Conservation (phyloP, 30 jellyfish, hydroid and myxozoan species). For the Catostylus mosaicus region DNA sequence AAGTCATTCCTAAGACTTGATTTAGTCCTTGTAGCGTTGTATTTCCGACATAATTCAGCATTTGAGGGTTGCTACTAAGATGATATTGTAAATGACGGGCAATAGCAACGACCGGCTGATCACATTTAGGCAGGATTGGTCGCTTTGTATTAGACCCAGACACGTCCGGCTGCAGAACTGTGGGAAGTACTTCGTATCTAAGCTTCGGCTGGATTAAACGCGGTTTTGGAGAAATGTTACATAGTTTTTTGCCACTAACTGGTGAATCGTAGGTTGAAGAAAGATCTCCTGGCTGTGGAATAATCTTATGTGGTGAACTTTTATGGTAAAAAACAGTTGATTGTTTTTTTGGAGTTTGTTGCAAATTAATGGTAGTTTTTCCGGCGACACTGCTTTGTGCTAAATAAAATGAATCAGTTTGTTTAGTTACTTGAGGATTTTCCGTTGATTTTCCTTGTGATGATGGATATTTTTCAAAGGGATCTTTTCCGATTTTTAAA, state of each 20-base stretch:
- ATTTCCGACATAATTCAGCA: conserved; percentile 55
- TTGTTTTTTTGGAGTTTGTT: not conserved
- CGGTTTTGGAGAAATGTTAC: conserved; percentile 7
- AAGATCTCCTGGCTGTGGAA: conserved; percentile 37
- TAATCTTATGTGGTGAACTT: conserved; percentile 37
- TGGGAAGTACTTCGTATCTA: conserved; percentile 39
- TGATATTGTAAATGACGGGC: conserved; percentile 60
- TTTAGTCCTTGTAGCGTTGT: conserved; percentile 53
- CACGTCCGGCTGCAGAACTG: conserved; percentile 47
- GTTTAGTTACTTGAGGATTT: not conserved
- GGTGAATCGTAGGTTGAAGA: not conserved
- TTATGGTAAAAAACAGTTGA: not conserved
- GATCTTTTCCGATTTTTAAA: conserved; percentile 20
- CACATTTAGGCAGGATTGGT: conserved; percentile 45
- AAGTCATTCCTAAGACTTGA: conserved; percentile 29
- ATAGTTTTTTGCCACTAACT: not conserved
- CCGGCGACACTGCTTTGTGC: not conserved
- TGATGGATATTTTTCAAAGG: not conserved
- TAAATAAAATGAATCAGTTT: not conserved
- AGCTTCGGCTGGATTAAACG: conserved; percentile 52
- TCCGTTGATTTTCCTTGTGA: not conserved
- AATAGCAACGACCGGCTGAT: conserved; percentile 33
- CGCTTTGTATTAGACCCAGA: conserved; percentile 25
- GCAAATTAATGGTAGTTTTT: not conserved
- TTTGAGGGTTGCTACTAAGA: conserved; percentile 51